Evolutionary conservation across 2,797 vertebrate genomes (phyloP).

Genomic region (Zonotrichia albicollis): DNA sequence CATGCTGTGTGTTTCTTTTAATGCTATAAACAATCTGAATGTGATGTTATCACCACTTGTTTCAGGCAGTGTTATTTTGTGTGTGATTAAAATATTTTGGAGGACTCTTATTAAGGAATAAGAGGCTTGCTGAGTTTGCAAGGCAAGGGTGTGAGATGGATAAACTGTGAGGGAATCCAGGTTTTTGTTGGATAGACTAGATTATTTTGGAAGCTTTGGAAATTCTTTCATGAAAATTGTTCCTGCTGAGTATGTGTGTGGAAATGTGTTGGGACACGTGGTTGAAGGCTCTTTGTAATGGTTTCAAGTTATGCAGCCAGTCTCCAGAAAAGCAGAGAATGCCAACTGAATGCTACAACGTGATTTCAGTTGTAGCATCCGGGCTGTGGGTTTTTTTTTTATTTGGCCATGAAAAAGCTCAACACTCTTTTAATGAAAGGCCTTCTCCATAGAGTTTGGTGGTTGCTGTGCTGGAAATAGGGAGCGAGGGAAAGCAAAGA

Average conservation of each 20-base stretch:
- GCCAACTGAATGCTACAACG: not conserved
- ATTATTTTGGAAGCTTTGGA: not conserved
- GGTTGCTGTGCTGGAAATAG: not conserved
- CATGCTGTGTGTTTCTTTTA: conserved; percentile 19
- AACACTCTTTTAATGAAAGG: not conserved
- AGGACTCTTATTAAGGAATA: not conserved
- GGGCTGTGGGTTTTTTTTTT: not conserved
- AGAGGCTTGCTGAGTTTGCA: not conserved
- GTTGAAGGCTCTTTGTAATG: not conserved
- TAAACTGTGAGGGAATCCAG: not conserved
- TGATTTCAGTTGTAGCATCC: not conserved
- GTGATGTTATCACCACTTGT: conserved; percentile 9
- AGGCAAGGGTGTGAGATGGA: not conserved
- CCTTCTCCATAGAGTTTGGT: not conserved
- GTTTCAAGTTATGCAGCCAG: not conserved
- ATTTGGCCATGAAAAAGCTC: not conserved
- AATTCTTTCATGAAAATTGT: not conserved
- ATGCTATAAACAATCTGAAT: not conserved
- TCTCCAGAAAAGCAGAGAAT: not conserved
- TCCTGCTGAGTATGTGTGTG: not conserved
- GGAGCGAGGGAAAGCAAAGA: not conserved
- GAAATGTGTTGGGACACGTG: not conserved
- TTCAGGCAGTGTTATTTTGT: not conserved
- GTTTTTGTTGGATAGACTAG: not conserved
- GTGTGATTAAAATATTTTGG: not conserved